These are phyloP conservation scores for Prionchulus punctatus DNA, from an alignment of 2,888 invertebrate genomes.

Conservation along the genomic window DNA sequence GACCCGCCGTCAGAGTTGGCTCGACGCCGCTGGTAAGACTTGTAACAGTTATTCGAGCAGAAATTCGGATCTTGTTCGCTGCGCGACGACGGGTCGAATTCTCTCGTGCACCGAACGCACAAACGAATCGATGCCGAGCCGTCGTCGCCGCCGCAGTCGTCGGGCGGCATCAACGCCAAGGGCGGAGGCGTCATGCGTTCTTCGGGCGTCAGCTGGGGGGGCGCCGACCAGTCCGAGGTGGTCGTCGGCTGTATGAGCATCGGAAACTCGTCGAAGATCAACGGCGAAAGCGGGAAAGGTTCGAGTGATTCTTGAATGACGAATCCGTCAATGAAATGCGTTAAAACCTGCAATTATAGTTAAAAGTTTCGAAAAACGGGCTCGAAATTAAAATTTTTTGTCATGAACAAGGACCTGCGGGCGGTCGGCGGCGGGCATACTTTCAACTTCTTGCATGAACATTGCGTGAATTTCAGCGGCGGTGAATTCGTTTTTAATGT, in stretches of 20 bases:
- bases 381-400: too few species aligned
- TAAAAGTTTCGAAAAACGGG: too few species aligned
- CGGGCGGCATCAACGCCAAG: not conserved
- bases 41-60: too few species aligned
- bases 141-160: too few species aligned
- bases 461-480: too few species aligned
- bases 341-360: conserved; percentile 8
- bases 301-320: conserved; percentile 13
- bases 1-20: not conserved
- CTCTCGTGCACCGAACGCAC: not conserved
- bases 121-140: not conserved
- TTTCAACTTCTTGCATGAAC: too few species aligned
- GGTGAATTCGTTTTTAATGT: too few species aligned
- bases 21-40: too few species aligned
- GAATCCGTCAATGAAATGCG: conserved; percentile 12
- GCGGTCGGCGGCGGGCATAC: too few species aligned
- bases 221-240: not conserved
- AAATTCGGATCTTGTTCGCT: too few species aligned
- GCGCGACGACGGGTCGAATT: too few species aligned
- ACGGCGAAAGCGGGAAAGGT: conserved; percentile 8
- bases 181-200: not conserved
- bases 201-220: conserved; percentile 1
- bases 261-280: conserved; percentile 6
- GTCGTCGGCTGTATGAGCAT: not conserved
- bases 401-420: too few species aligned